Percentiles rank a stretch among this genome's conserved stretches.
These are phyloP conservation scores for Drosophila grimshawi DNA, from an alignment of 1,140 invertebrate genomes.

Conservation along the genomic window DNA sequence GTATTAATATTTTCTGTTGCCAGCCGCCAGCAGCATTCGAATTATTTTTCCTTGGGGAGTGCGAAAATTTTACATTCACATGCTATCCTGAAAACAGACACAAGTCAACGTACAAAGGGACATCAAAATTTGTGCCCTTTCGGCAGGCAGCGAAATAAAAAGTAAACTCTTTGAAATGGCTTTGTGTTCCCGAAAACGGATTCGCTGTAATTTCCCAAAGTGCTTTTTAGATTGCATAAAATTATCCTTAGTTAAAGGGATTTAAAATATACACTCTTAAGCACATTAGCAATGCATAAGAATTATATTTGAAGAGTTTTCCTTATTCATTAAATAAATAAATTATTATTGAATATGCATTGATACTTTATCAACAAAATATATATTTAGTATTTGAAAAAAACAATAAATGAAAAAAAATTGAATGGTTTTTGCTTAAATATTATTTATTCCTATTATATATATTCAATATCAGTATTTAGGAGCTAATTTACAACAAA, in stretches of 20 bases:
- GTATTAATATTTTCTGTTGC: slow-evolving; percentile 74
- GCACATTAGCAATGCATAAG: too few species aligned
- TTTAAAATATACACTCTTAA: not conserved
- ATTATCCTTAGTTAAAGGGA: not conserved
- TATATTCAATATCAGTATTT: not conserved
- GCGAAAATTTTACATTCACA: slow-evolving; percentile 51
- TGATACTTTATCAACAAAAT: too few species aligned
- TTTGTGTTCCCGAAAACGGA: slow-evolving; percentile 22
- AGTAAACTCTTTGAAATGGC: slow-evolving; percentile 42
- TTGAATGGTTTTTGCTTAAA: not conserved
- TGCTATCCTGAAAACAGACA: slow-evolving; percentile 14
- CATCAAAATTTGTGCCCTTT: slow-evolving; percentile 72
- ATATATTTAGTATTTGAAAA: too few species aligned
- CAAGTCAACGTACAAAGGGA: slow-evolving; percentile 33
- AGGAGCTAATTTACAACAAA: not conserved
- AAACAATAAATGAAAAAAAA: not conserved
- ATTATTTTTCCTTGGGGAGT: slow-evolving; percentile 68
- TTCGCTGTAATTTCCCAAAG: slow-evolving; percentile 8
- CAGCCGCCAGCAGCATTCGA: slow-evolving; percentile 44
- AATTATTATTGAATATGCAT: too few species aligned
- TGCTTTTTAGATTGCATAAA: not conserved
- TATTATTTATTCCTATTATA: not conserved
- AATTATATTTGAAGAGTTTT: too few species aligned
- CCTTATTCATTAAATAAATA: too few species aligned
- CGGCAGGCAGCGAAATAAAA: slow-evolving; percentile 56